phyloP scores from a whole-genome alignment of 2,113 vertebrate species.

The Smithornis capensis region DNA sequence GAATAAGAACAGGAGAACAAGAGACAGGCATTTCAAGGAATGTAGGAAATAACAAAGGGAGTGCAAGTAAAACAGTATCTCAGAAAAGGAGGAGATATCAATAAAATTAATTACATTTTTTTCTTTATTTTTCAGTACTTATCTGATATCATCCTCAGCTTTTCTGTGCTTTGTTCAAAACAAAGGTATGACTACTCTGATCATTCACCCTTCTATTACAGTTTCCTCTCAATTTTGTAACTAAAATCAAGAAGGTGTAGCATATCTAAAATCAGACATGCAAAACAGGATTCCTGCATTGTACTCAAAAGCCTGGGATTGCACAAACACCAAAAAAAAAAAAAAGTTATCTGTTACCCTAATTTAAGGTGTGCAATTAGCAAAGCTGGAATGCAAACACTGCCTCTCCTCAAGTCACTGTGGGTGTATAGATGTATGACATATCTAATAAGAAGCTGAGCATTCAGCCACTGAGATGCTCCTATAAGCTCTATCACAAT shows the following conservation, averaged over 20 bases:
- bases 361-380: constrained; percentile 49
- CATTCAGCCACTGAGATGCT: constrained; percentile 64
- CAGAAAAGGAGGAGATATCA: not conserved
- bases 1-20: not conserved
- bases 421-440: constrained; percentile 30
- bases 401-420: not conserved
- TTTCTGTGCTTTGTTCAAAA: not conserved
- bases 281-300: not conserved
- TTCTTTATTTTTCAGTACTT: not conserved
- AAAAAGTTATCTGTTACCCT: not conserved
- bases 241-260: not conserved
- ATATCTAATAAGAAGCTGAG: constrained; percentile 58
- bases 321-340: not conserved
- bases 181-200: not conserved
- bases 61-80: not conserved
- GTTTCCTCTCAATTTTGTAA: not conserved
- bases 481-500: constrained; percentile 61
- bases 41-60: not conserved
- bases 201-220: not conserved
- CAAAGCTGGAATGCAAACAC: constrained; percentile 21
- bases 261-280: not conserved
- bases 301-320: not conserved
- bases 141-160: not conserved
- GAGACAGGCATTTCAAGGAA: not conserved
- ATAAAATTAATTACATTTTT: not conserved